A percentile compares a stretch with the other conserved stretches of the same genome.
phyloP scores from a whole-genome alignment of 1,140 invertebrate genomes.

The Steinernema feltiae region DNA sequence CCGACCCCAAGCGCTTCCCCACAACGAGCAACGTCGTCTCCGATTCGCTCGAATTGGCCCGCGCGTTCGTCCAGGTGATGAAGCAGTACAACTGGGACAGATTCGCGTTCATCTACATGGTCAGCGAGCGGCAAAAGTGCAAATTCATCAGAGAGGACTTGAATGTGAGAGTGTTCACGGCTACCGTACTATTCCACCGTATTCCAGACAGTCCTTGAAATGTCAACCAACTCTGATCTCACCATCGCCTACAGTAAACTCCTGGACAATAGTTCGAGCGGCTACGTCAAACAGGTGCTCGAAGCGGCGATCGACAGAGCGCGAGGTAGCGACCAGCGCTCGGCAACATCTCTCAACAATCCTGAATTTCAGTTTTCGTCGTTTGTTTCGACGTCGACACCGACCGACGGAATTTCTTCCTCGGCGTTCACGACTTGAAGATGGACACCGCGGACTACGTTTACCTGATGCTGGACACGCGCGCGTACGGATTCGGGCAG shows the following conservation, averaged over 20 bases:
- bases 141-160: not conserved
- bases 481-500: not conserved
- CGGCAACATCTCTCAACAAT: not conserved
- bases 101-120: not conserved
- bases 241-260: not conserved
- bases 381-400: constrained; percentile 6
- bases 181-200: not conserved
- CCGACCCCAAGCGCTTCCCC: not conserved
- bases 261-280: not conserved
- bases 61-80: not conserved
- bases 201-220: not conserved
- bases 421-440: not conserved
- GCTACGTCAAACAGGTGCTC: not conserved
- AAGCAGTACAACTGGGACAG: not conserved
- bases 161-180: not conserved
- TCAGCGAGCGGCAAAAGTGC: not conserved
- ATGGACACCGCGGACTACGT: constrained; percentile 15
- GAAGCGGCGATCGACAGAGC: not conserved
- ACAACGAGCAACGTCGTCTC: not conserved
- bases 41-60: not conserved
- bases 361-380: not conserved
- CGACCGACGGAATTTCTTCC: constrained; percentile 1
- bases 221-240: not conserved
- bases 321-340: not conserved
- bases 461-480: constrained; percentile 13